A percentile compares a stretch with the other conserved stretches of the same genome.
These are phyloP conservation scores for Mionectes olivaceus DNA, from an alignment of 2,797 vertebrate genomes.

Conservation along the genomic window DNA sequence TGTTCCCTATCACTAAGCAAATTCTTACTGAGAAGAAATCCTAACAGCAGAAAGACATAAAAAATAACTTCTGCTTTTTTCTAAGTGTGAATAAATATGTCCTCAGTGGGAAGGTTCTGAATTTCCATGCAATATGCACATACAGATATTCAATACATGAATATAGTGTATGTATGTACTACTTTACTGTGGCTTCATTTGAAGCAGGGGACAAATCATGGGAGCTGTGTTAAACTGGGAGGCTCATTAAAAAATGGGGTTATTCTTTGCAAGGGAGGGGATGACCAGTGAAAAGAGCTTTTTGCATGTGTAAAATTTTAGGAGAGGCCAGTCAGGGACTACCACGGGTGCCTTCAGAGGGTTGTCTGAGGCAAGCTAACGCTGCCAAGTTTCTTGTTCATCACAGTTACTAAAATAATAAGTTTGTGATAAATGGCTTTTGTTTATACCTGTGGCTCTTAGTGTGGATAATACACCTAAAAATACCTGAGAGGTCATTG, in stretches of 20 bases:
- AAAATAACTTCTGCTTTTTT: background rate
- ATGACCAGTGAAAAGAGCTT: background rate
- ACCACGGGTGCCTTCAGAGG: accelerated
- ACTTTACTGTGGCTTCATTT: background rate
- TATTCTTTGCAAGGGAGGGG: background rate
- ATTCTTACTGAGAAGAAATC: background rate
- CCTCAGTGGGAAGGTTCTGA: background rate
- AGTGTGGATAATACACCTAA: background rate
- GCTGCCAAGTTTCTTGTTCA: background rate
- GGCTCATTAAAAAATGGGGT: background rate
- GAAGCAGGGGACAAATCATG: background rate
- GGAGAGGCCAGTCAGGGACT: background rate
- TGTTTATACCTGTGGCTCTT: background rate
- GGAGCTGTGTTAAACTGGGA: background rate
- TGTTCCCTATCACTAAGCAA: background rate
- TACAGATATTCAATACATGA: background rate
- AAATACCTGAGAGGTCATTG: background rate
- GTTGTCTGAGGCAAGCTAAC: background rate
- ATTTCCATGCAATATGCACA: background rate
- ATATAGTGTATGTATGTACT: background rate
- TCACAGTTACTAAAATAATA: background rate
- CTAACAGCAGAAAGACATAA: background rate
- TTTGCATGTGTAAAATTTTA: background rate
- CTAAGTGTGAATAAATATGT: background rate
- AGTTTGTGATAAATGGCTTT: background rate